Evolutionary conservation across 2,113 vertebrate genomes (phyloP), one percentile per base, ranked within the genome.

Genomic region (Ameiurus melas): DNA sequence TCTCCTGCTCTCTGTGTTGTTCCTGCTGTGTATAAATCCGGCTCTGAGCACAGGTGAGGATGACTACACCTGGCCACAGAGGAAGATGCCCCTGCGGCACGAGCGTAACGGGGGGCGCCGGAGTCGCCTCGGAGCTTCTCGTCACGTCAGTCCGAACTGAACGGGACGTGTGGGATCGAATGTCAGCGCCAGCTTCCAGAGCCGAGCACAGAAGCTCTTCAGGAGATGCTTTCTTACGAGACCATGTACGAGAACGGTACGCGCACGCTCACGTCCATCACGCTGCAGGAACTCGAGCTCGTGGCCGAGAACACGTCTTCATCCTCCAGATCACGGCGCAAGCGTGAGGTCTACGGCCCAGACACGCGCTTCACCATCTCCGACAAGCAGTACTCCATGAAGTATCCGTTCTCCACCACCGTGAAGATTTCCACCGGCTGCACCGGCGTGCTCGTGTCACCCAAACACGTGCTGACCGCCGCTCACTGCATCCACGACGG

Each of bases 351-450:
- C 4, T 99, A 97, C 0, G 98, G 98, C 86, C 96, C 94, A 0
- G 98, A 99, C 91, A 98, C 97, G 0, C 95, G 98, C 87, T 99
- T 99, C 92, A 99, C 97, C 92, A 99, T 99, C 92, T 92, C 96
- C 0, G 97, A 99, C 93, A 97, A 95, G 87, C 94, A 94, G 55
- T 99, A 96, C 89, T 95, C 97, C 39, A 97, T 97, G 92, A 98
- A 95, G 77, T 99, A 97, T 79, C 98, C 98, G 0, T 99, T 99
- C 93, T 98, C 94, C 78, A 97, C 97, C 0, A 94, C 98, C 0
- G 98, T 99, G 88, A 99, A 98, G 93, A 94, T 99, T 86, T 99
- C 98, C 93, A 99, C 97, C 0, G 98, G 98, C 84, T 99, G 98
- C 87, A 99, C 98, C 0, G 98, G 98, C 0, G 93, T 97, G 57